Base-by-base conservation (phyloP, 2,113 vertebrate genomes). In the Zosterops pallidus region DNA sequence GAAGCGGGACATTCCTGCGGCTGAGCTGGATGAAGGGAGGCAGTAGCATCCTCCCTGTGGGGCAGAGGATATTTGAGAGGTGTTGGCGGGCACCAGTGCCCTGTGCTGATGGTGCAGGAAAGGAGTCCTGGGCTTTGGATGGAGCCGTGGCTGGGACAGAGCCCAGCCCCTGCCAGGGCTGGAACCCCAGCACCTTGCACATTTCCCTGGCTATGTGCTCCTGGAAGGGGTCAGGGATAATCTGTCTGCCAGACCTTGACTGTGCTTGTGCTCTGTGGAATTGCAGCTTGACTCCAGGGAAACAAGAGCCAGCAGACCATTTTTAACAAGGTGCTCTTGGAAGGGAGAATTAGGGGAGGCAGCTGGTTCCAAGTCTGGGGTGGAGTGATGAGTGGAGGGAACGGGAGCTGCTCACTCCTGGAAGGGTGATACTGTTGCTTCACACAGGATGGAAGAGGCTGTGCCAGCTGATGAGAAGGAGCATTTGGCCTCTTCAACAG, bases 291-390 rank as follows among this genome's bases (percentile, higher is more conserved):
- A 31, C 63, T 91, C 2, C 4, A 57, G n/a, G 33, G 26, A 69
- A 89, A 72, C 53, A 83, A 77, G 60, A 94, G 49, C 37, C 47
- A 47, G 74, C 64, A 91, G 64, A 83, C 89, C 42, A 57, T 95
- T 96, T 96, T 93, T 86, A 95, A 88, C 86, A 68, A 83, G 74
- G 31, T 17, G 2, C 28, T 86, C 26, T 52, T 80, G 77, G 50
- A 75, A 75, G 53, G 35, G 26, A 41, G 21, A 14, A 3, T 1
- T 49, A 50, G 24, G 37, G 21, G 8, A 83, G 24, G 35, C 1
- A 0, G 19, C 68, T 60, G 57, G 22, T 55, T 67, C 6, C 1
- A 24, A 65, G 52, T 21, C 41, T 14, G 2, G 12, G 1, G 5
- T 5, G 14, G 23, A n/a, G 13, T 14, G 46, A 18, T 35, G 24